phyloP scores from a whole-genome alignment of 1,140 invertebrate species.

The Lycorma delicatula region DNA sequence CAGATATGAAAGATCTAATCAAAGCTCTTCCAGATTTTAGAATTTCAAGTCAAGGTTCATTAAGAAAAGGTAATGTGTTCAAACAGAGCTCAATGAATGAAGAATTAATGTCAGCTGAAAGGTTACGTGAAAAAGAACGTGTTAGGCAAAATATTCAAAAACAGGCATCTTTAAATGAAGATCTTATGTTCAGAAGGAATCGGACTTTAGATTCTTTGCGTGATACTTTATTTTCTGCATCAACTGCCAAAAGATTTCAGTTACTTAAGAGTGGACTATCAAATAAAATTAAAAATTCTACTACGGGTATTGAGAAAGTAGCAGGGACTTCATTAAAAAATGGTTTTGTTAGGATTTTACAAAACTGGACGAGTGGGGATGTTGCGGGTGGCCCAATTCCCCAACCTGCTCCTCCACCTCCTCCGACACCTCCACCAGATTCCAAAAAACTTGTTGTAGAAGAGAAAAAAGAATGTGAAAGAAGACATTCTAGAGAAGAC shows the following conservation, averaged over 20 bases:
- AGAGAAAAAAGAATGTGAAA: slow-evolving; percentile 39
- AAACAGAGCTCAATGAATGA: slow-evolving; percentile 86
- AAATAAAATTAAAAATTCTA: slow-evolving; percentile 68
- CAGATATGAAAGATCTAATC: slow-evolving; percentile 52
- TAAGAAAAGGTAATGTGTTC: slow-evolving; percentile 51
- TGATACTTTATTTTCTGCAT: slow-evolving; percentile 61
- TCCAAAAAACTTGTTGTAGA: slow-evolving; percentile 33
- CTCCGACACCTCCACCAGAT: slow-evolving; percentile 17
- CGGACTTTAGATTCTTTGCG: slow-evolving; percentile 59
- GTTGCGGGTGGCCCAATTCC: slow-evolving; percentile 16
- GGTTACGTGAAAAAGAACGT: slow-evolving; percentile 70
- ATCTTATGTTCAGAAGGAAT: slow-evolving; percentile 63
- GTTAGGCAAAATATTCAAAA: slow-evolving; percentile 80
- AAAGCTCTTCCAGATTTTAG: slow-evolving; percentile 52
- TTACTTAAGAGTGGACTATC: slow-evolving; percentile 75
- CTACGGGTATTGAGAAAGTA: slow-evolving; percentile 69
- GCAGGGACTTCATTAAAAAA: slow-evolving; percentile 53
- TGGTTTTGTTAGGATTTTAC: slow-evolving; percentile 63
- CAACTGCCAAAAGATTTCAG: slow-evolving; percentile 68
- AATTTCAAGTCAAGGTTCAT: slow-evolving; percentile 36
- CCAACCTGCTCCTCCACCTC: slow-evolving; percentile 19
- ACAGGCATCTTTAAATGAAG: slow-evolving; percentile 79
- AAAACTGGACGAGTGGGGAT: slow-evolving; percentile 50
- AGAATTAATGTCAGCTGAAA: slow-evolving; percentile 74
- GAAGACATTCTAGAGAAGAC: slow-evolving; percentile 66